Evolutionary conservation across 2,797 vertebrate genomes (phyloP).

Genomic region (Decapterus maruadsi): DNA sequence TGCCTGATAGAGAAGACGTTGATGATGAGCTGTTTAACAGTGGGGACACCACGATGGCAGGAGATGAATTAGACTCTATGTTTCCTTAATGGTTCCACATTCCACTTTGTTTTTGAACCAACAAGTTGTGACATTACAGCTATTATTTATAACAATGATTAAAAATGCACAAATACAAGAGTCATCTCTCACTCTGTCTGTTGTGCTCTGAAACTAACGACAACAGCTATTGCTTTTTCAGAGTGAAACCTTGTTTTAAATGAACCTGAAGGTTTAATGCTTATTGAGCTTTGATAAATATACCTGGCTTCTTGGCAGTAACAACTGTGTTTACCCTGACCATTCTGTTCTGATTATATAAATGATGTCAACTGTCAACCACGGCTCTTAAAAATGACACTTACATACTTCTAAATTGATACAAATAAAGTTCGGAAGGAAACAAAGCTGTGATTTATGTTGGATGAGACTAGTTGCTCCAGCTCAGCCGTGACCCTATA

Average conservation of each 20-base stretch:
- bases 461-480: too few relatives aligned
- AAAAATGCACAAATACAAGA: background rate
- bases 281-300: background rate
- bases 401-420: background rate
- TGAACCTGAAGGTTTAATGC: background rate
- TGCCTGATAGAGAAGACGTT: background rate
- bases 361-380: background rate
- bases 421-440: background rate
- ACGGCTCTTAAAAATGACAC: background rate
- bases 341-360: background rate
- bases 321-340: background rate
- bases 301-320: background rate
- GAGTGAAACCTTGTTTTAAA: background rate
- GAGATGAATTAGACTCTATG: conserved; percentile 14
- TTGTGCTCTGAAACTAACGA: conserved; percentile 4
- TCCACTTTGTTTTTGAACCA: conserved; percentile 3
- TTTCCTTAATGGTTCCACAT: conserved; percentile 1
- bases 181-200: background rate
- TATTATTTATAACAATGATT: background rate
- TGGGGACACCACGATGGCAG: background rate
- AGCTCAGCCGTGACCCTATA: too few relatives aligned
- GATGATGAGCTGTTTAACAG: background rate
- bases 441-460: background rate
- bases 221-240: background rate
- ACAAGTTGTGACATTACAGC: background rate